phyloP scores from a whole-genome alignment of 2,113 vertebrate genomes.

The Promerops cafer region DNA sequence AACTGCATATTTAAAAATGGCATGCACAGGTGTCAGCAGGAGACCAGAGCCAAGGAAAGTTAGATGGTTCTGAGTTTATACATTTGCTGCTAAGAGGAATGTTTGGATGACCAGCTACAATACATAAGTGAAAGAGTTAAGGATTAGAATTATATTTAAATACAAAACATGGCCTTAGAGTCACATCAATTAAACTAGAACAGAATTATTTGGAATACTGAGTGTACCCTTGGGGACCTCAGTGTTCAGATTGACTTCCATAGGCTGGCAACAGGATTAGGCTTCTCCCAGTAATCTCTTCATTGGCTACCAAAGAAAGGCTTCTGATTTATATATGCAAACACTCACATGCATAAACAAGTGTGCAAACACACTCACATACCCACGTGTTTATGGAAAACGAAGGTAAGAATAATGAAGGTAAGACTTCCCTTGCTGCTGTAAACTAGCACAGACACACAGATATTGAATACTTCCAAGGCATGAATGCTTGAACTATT shows the following conservation, averaged over 20 bases:
- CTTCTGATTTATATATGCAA: neutral
- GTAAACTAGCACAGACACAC: neutral
- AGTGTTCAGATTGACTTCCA: neutral
- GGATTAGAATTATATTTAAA: neutral
- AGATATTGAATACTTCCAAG: neutral
- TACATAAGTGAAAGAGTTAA: neutral
- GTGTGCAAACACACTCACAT: neutral
- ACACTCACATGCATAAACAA: rapidly evolving
- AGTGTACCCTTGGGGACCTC: neutral
- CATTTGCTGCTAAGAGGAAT: neutral
- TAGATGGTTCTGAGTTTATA: neutral
- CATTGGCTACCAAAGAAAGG: neutral
- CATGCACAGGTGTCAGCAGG: neutral
- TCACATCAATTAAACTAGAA: neutral
- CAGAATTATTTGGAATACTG: neutral
- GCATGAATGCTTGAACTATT: neutral
- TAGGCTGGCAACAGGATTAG: neutral
- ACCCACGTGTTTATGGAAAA: neutral
- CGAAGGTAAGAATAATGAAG: too few relatives aligned
- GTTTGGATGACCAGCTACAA: neutral
- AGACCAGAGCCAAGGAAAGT: neutral
- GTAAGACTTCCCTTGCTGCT: neutral
- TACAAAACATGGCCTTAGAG: neutral
- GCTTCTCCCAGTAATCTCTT: neutral
- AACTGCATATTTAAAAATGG: neutral